Evolutionary conservation across 2,888 invertebrate genomes (phyloP).

Genomic region (Deilephila elpenor): DNA sequence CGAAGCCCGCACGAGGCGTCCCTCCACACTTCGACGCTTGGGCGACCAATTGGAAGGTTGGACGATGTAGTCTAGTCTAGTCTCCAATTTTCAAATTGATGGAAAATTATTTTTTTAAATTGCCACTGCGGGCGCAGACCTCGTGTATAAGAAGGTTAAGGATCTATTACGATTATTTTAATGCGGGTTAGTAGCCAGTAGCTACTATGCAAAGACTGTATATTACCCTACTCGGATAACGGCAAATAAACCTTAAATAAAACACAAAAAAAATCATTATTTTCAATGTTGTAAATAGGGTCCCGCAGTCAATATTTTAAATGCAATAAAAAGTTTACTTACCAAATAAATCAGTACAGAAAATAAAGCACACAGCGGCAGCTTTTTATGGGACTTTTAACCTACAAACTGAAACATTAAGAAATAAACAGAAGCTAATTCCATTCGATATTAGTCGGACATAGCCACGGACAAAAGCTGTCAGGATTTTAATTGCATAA

Average conservation of each 20-base stretch:
- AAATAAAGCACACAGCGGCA: background rate
- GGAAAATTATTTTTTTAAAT: background rate
- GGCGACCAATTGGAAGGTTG: background rate
- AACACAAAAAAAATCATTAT: background rate
- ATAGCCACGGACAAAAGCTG: background rate
- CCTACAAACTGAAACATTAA: slow-evolving; percentile 13
- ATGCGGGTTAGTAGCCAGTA: background rate
- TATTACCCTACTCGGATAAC: too few relatives aligned
- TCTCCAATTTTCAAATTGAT: background rate
- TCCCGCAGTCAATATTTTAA: background rate
- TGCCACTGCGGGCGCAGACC: background rate
- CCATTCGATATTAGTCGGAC: background rate
- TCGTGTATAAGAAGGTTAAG: background rate
- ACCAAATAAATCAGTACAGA: background rate
- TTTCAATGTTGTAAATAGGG: background rate
- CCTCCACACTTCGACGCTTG: background rate
- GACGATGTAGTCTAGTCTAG: background rate
- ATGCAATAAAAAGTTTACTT: background rate
- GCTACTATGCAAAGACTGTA: background rate
- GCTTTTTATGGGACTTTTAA: slow-evolving; percentile 5
- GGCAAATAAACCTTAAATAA: background rate
- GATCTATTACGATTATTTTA: background rate
- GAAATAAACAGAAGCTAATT: background rate
- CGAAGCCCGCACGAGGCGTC: background rate
- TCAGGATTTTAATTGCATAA: background rate